A percentile compares a stretch with the other conserved stretches of the same genome.
phyloP scores from a whole-genome alignment of 2,113 vertebrate genomes.

The Peromyscus maniculatus region DNA sequence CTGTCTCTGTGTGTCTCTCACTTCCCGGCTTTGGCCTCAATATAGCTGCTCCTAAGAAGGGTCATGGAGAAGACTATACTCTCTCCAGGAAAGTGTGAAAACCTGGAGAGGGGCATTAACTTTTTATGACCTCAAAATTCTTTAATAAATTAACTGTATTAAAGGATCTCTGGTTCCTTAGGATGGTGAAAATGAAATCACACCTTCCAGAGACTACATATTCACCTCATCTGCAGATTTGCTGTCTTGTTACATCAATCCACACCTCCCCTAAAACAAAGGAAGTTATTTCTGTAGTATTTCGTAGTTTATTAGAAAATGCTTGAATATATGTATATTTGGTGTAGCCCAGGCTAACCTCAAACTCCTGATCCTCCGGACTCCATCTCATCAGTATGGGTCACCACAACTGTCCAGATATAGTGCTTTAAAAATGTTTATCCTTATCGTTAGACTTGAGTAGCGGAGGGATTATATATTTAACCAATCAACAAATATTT shows the following conservation, averaged over 20 bases:
- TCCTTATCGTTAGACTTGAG: background rate
- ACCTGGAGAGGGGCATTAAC: constrained; percentile 10
- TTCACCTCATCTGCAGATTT: constrained; percentile 52
- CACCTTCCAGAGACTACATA: constrained; percentile 42
- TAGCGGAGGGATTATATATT: background rate
- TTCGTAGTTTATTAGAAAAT: background rate
- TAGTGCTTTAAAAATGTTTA: background rate
- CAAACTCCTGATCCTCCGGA: background rate
- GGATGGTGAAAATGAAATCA: constrained; percentile 64
- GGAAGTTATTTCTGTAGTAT: background rate
- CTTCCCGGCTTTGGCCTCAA: background rate
- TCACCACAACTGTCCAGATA: background rate
- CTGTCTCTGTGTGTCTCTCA: accelerated
- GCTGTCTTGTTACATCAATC: background rate
- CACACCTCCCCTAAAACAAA: background rate
- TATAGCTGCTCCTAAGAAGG: background rate
- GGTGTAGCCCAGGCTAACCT: background rate
- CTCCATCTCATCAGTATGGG: background rate
- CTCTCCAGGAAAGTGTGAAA: constrained; percentile 40
- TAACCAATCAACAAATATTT: background rate
- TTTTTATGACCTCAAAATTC: constrained; percentile 65
- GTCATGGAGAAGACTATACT: background rate
- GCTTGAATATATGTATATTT: background rate
- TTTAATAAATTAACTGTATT: constrained; percentile 73
- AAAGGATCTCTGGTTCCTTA: constrained; percentile 59